Conservation (phyloP, 1,140 invertebrate genomes). For the Tetragnatha versicolor region DNA sequence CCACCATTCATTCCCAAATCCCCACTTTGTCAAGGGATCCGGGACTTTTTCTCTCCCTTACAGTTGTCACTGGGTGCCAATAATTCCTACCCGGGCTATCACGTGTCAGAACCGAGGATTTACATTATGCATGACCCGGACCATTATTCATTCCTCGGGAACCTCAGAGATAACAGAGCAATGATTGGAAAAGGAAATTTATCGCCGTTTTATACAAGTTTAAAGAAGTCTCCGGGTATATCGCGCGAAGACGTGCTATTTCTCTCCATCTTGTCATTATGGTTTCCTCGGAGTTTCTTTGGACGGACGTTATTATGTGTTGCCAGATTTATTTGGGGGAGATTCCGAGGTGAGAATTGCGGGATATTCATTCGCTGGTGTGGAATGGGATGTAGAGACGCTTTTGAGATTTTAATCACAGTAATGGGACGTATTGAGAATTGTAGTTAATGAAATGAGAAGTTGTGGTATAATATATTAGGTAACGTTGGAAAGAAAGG, state of each 20-base stretch:
- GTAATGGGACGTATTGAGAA: no score
- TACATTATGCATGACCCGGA: conserved; percentile 39
- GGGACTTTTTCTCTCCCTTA: neutral
- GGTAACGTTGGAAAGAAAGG: no score
- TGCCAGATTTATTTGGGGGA: no score
- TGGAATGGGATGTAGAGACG: no score
- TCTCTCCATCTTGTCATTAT: conserved; percentile 8
- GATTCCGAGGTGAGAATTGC: no score
- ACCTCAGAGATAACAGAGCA: conserved; percentile 25
- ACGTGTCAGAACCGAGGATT: conserved; percentile 37
- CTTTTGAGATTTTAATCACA: no score
- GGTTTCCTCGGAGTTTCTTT: no score
- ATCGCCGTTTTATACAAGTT: conserved; percentile 42
- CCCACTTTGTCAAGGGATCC: conserved; percentile 27
- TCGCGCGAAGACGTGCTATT: neutral
- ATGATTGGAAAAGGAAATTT: conserved; percentile 38
- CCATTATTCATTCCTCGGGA: conserved; percentile 21
- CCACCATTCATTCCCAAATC: conserved; percentile 2
- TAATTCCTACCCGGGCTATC: conserved; percentile 20
- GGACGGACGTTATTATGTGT: no score
- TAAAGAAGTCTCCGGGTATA: conserved; percentile 18
- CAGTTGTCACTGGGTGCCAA: conserved; percentile 22
- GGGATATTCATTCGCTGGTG: no score
- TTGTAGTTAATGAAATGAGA: no score
- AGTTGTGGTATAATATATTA: no score